These are phyloP conservation scores for Frankliniella intonsa DNA, from an alignment of 2,888 invertebrate genomes.

Conservation along the genomic window DNA sequence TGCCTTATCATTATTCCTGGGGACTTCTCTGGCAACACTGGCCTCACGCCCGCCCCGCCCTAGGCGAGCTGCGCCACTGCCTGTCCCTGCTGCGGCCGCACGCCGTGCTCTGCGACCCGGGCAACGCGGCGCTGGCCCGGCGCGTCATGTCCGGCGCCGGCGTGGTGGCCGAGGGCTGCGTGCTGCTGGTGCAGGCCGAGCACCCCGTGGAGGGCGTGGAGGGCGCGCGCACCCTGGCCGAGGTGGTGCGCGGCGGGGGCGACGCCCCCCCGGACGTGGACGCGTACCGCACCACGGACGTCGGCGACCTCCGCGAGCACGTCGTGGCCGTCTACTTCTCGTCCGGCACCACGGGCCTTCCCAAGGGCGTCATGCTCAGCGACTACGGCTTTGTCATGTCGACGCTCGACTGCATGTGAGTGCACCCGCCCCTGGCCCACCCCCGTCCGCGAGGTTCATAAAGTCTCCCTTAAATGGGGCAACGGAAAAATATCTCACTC, in stretches of 20 bases:
- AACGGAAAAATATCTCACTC: too few species aligned
- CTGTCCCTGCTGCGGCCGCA: background rate
- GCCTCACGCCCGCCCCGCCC: background rate
- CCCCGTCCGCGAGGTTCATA: too few species aligned
- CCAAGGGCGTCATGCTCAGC: background rate
- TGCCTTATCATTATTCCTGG: too few species aligned
- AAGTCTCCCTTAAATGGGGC: too few species aligned
- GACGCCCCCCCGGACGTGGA: background rate
- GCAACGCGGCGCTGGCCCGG: background rate
- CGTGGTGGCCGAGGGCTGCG: background rate
- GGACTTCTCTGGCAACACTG: too few species aligned
- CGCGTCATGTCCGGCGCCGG: background rate
- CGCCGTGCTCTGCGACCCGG: background rate
- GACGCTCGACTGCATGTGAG: background rate
- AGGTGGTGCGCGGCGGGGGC: background rate
- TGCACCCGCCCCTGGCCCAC: background rate
- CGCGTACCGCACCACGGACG: background rate
- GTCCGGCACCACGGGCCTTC: background rate
- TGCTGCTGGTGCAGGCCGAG: background rate
- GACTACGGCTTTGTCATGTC: background rate
- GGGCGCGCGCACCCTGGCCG: background rate
- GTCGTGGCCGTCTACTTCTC: constrained; percentile 5
- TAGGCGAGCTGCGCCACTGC: background rate
- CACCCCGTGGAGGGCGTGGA: background rate
- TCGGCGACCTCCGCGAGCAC: constrained; percentile 7